Conservation (phyloP, 2,888 invertebrate genomes). For the Chaetoderma sp. region DNA sequence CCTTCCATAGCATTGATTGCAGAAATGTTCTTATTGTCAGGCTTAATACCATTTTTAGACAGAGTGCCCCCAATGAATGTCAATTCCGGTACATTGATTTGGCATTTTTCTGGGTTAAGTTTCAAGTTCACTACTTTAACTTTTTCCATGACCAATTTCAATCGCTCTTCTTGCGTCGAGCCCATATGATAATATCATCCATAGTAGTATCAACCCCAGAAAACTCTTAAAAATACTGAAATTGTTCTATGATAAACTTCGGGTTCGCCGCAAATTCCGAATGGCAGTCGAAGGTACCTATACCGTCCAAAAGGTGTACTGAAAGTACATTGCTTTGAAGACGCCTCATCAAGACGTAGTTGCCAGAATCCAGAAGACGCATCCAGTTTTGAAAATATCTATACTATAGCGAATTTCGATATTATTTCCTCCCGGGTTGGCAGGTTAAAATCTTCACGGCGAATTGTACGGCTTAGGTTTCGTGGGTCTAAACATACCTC, state of each 20-base stretch:
- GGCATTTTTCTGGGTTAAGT: conserved; percentile 10
- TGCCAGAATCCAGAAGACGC: conserved; percentile 37
- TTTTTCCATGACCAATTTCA: conserved; percentile 2
- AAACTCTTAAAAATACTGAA: too few species aligned
- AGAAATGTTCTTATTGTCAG: conserved; percentile 43
- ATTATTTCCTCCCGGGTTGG: background rate
- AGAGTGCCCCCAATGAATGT: conserved; percentile 1
- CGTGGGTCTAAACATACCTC: too few species aligned
- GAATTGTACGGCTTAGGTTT: too few species aligned
- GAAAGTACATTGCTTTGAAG: conserved; percentile 37
- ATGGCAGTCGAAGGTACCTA: conserved; percentile 31
- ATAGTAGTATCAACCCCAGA: conserved; percentile 8
- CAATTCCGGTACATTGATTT: background rate
- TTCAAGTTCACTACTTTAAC: conserved; percentile 7
- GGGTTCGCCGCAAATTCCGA: conserved; percentile 13
- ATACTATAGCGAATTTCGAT: conserved; percentile 25
- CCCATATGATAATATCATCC: conserved; percentile 9
- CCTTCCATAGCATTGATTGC: background rate
- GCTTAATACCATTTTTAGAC: conserved; percentile 34
- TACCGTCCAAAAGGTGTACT: conserved; percentile 35
- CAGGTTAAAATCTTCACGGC: too few species aligned
- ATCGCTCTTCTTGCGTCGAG: conserved; percentile 1
- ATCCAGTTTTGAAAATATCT: conserved; percentile 30
- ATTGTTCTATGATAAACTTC: conserved; percentile 12
- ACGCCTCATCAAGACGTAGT: conserved; percentile 29